phyloP scores from a whole-genome alignment of 2,888 invertebrate genomes.

The Mycalesis mineus region DNA sequence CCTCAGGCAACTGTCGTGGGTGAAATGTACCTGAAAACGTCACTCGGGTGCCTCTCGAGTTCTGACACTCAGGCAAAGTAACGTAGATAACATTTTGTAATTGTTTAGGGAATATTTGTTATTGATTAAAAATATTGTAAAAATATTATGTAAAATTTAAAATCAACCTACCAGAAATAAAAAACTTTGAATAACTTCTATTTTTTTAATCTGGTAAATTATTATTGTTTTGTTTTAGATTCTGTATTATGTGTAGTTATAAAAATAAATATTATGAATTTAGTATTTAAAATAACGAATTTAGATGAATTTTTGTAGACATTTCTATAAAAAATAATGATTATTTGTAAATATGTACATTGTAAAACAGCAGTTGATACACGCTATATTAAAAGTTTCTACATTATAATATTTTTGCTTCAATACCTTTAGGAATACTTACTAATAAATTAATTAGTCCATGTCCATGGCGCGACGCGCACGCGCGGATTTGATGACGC shows the following conservation, averaged over 20 bases:
- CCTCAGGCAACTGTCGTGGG: too few relatives aligned
- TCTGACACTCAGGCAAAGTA: too few relatives aligned
- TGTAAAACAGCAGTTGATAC: constrained; percentile 48
- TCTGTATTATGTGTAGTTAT: neutral
- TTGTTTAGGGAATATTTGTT: neutral
- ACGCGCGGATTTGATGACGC: too few relatives aligned
- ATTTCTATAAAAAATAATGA: constrained; percentile 30
- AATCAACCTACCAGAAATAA: too few relatives aligned
- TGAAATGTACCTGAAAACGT: too few relatives aligned
- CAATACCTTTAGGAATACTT: too few relatives aligned
- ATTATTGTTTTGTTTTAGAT: neutral
- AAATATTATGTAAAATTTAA: neutral
- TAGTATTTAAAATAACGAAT: constrained; percentile 31
- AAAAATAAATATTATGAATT: neutral
- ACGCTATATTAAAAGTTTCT: constrained; percentile 37
- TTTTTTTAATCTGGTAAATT: neutral
- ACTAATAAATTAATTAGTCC: too few relatives aligned
- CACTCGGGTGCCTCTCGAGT: too few relatives aligned
- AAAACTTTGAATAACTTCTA: too few relatives aligned
- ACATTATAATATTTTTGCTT: constrained; percentile 2
- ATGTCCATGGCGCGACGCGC: too few relatives aligned
- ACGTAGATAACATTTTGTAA: too few relatives aligned
- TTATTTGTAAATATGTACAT: constrained; percentile 58
- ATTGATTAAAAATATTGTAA: neutral
- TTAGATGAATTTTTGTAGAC: constrained; percentile 40